Conservation (phyloP, 2,888 invertebrate genomes). For the Automeris io region DNA sequence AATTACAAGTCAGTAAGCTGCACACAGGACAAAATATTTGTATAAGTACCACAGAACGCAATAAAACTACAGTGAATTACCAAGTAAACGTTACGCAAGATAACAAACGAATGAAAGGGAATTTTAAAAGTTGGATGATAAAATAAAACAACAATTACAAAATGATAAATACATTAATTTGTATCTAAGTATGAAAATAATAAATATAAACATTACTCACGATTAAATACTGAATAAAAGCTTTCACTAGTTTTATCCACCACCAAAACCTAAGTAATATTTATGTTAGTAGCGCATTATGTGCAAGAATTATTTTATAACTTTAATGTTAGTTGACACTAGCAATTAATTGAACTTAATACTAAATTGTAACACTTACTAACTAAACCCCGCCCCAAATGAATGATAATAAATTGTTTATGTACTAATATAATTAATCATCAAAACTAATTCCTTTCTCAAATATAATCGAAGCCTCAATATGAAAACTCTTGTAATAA, state of each 20-base stretch:
- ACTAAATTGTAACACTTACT: conserved; percentile 54
- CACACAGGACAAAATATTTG: too few species aligned
- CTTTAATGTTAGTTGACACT: conserved; percentile 21
- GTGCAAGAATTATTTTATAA: conserved; percentile 30
- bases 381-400: conserved; percentile 37
- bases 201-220: conserved; percentile 45
- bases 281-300: conserved; percentile 43
- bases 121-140: neutral
- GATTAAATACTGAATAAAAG: conserved; percentile 1
- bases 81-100: too few species aligned
- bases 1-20: too few species aligned
- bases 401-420: conserved; percentile 30
- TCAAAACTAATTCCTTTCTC: conserved; percentile 19
- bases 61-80: too few species aligned
- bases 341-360: conserved; percentile 25
- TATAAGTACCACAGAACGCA: too few species aligned
- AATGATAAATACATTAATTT: conserved; percentile 49
- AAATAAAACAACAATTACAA: conserved; percentile 41
- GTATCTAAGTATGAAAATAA: conserved; percentile 51
- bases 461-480: conserved; percentile 34
- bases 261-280: conserved; percentile 60
- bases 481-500: conserved; percentile 30
- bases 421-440: conserved; percentile 24
- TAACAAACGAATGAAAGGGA: too few species aligned
- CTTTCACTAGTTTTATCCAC: conserved; percentile 43